A percentile compares a stretch with the other conserved stretches of the same genome.
These are phyloP conservation scores for Amorpha juglandis DNA, from an alignment of 2,888 invertebrate genomes.

Conservation along the genomic window DNA sequence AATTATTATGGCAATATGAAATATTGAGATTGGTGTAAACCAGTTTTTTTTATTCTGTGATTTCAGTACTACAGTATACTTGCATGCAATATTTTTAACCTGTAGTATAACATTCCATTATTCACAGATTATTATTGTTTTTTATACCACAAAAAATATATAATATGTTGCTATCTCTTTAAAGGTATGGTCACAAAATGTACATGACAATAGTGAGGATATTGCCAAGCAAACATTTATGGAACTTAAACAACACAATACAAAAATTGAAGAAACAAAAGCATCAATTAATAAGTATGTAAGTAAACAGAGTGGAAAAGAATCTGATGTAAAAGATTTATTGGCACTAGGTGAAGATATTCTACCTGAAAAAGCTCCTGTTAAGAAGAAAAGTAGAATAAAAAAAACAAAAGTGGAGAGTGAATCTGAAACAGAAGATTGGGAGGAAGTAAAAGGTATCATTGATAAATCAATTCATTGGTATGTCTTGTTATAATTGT, in stretches of 20 bases:
- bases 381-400: slow-evolving; percentile 52
- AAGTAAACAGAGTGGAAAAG: slow-evolving; percentile 46
- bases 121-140: no score
- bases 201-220: slow-evolving; percentile 68
- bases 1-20: no score
- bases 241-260: slow-evolving; percentile 84
- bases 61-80: no score
- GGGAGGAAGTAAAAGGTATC: slow-evolving; percentile 89
- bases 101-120: no score
- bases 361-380: slow-evolving; percentile 43
- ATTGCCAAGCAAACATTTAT: slow-evolving; percentile 79
- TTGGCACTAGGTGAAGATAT: slow-evolving; percentile 87
- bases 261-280: slow-evolving; percentile 85
- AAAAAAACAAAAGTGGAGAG: slow-evolving; percentile 64
- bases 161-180: slow-evolving; percentile 5
- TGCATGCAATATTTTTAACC: no score
- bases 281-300: slow-evolving; percentile 80
- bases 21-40: no score
- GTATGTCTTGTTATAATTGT: no score
- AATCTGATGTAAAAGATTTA: slow-evolving; percentile 85
- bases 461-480: no score
- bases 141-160: no score
- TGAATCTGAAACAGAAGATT: slow-evolving; percentile 88
- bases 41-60: no score
- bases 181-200: slow-evolving; percentile 69